phyloP scores from a whole-genome alignment of 2,797 vertebrate species.

The Catostomus latipinnis region DNA sequence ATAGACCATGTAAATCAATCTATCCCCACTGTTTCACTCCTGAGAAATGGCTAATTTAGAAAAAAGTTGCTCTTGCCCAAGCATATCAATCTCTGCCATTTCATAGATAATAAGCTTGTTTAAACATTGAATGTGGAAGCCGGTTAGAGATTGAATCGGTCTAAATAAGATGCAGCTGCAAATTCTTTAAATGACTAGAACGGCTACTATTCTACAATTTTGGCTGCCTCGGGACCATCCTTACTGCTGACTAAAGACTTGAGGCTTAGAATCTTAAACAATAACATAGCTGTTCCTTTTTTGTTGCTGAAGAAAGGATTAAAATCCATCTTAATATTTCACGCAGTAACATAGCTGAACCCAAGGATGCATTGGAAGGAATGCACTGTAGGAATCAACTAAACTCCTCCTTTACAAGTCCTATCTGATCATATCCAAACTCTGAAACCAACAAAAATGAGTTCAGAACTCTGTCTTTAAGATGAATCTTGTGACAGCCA shows the following conservation, averaged over 20 bases:
- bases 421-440: conserved; percentile 2
- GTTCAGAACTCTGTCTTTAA: not conserved
- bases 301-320: conserved; percentile 9
- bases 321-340: conserved; percentile 8
- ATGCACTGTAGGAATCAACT: not conserved
- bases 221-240: not conserved
- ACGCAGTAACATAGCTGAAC: conserved; percentile 1
- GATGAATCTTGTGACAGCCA: not conserved
- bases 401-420: conserved; percentile 8
- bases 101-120: conserved; percentile 18
- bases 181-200: conserved; percentile 8
- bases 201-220: not conserved
- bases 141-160: not conserved
- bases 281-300: not conserved
- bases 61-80: conserved; percentile 21
- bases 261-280: not conserved
- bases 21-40: conserved; percentile 1
- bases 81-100: conserved; percentile 12
- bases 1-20: conserved; percentile 27
- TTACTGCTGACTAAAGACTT: conserved; percentile 1
- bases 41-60: conserved; percentile 30
- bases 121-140: not conserved
- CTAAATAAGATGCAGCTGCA: not conserved
- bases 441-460: conserved; percentile 11
- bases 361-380: not conserved